Percentiles rank a stretch among this genome's conserved stretches.
These are phyloP conservation scores for Spongilla lacustris DNA, from an alignment of 37 sponge, comb jelly and placozoan species.

Conservation along the genomic window DNA sequence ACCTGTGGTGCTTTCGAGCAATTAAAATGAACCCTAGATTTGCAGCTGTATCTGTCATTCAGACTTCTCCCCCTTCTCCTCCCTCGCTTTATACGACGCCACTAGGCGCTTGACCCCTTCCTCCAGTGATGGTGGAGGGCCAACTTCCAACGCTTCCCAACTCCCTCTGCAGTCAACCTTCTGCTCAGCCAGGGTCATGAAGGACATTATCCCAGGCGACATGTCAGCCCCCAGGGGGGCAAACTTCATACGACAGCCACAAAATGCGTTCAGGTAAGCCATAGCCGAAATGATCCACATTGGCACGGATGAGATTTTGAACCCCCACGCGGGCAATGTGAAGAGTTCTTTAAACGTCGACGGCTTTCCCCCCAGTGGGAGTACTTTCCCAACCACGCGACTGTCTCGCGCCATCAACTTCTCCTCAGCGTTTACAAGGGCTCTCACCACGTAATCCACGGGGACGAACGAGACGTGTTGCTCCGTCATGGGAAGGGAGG, in stretches of 20 bases:
- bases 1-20: background rate
- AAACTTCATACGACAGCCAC: conserved; percentile 35
- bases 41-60: background rate
- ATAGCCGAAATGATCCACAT: conserved; percentile 17
- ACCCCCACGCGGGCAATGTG: conserved; percentile 46
- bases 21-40: background rate
- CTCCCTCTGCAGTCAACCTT: conserved; percentile 7
- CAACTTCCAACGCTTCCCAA: conserved; percentile 37
- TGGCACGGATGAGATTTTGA: conserved; percentile 23
- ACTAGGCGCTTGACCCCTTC: conserved; percentile 41
- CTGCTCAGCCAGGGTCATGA: conserved; percentile 31
- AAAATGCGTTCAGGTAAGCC: conserved; percentile 33
- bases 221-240: conserved; percentile 75
- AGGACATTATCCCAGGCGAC: conserved; percentile 16
- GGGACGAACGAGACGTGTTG: conserved; percentile 28
- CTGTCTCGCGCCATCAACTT: conserved; percentile 29
- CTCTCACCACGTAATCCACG: conserved; percentile 38
- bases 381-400: conserved; percentile 15
- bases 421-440: conserved; percentile 40
- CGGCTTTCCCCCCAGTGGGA: conserved; percentile 49
- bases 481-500: conserved; percentile 29
- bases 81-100: conserved; percentile 8
- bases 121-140: conserved; percentile 35
- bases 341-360: conserved; percentile 53
- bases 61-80: background rate